Evolutionary conservation across 2,888 invertebrate genomes (phyloP).

Genomic region (Chromoteleia sp.): DNA sequence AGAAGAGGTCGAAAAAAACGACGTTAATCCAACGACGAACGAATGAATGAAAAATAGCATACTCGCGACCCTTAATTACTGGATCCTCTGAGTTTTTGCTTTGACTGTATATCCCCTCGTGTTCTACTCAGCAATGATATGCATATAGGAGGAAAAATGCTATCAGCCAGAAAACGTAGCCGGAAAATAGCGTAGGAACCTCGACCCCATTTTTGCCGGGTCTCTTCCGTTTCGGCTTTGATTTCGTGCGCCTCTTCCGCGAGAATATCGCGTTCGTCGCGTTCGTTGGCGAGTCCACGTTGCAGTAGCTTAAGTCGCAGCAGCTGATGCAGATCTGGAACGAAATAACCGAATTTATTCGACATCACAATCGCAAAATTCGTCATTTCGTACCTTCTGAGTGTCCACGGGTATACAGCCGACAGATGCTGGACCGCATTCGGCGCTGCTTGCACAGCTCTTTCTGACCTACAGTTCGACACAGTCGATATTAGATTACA

Average conservation of each 20-base stretch:
- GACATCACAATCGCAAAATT: slow-evolving; percentile 76
- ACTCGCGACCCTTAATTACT: slow-evolving; percentile 56
- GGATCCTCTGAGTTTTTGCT: slow-evolving; percentile 26
- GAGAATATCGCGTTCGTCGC: slow-evolving; percentile 86
- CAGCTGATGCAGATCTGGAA: slow-evolving; percentile 88
- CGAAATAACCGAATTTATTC: slow-evolving; percentile 81
- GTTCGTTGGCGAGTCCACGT: slow-evolving; percentile 87
- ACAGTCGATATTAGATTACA: slow-evolving; percentile 62
- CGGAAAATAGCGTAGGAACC: slow-evolving; percentile 62
- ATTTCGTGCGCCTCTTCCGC: slow-evolving; percentile 77
- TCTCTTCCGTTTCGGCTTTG: slow-evolving; percentile 67
- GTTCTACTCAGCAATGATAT: slow-evolving; percentile 71
- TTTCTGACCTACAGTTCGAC: slow-evolving; percentile 86
- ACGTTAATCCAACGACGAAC: slow-evolving; percentile 51
- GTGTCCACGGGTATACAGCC: slow-evolving; percentile 88
- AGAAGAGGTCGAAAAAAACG: slow-evolving; percentile 5
- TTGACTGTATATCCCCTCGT: slow-evolving; percentile 34
- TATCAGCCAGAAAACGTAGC: slow-evolving; percentile 63
- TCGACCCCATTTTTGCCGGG: slow-evolving; percentile 69
- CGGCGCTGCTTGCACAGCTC: slow-evolving; percentile 87
- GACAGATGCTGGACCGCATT: slow-evolving; percentile 87
- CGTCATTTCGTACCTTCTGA: slow-evolving; percentile 86
- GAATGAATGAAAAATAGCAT: slow-evolving; percentile 52
- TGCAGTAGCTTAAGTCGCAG: slow-evolving; percentile 87
- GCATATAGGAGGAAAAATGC: slow-evolving; percentile 65